Percentiles rank a stretch among this genome's conserved stretches.
phyloP scores from a whole-genome alignment of 2,888 invertebrate species.

The Cyaniris semiargus region DNA sequence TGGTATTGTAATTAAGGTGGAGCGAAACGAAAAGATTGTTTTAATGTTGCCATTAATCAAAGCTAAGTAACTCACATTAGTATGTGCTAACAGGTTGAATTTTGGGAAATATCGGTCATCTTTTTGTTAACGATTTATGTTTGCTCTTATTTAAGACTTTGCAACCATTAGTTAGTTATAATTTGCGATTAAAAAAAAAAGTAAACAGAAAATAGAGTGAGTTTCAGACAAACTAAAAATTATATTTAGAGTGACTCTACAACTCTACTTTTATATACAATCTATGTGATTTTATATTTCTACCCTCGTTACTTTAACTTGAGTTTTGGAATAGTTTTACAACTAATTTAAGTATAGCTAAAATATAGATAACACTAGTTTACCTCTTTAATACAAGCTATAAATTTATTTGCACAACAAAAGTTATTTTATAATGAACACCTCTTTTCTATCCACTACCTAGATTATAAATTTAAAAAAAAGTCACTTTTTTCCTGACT shows the following conservation, averaged over 20 bases:
- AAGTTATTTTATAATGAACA: not conserved
- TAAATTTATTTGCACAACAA: not conserved
- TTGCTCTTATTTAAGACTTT: not conserved
- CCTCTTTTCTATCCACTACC: not conserved
- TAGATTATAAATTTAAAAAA: conserved; percentile 23
- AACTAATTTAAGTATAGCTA: not conserved
- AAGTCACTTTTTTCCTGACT: conserved; percentile 29
- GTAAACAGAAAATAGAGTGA: not conserved
- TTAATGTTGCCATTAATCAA: conserved; percentile 69
- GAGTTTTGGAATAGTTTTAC: not conserved
- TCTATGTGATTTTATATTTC: too few species aligned
- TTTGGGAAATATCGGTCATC: conserved; percentile 15
- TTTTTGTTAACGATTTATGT: not conserved
- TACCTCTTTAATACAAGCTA: not conserved
- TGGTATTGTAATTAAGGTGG: conserved; percentile 35
- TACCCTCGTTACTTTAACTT: too few species aligned
- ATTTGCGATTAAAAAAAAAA: not conserved
- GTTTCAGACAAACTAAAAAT: not conserved
- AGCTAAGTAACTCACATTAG: conserved; percentile 36
- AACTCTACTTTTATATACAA: too few species aligned
- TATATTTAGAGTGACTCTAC: too few species aligned
- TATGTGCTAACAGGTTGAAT: conserved; percentile 34
- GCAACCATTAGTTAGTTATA: not conserved
- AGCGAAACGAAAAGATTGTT: conserved; percentile 45
- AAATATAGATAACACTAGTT: not conserved